phyloP scores from a whole-genome alignment of 2,888 invertebrate species.

The Odontothrips loti region DNA sequence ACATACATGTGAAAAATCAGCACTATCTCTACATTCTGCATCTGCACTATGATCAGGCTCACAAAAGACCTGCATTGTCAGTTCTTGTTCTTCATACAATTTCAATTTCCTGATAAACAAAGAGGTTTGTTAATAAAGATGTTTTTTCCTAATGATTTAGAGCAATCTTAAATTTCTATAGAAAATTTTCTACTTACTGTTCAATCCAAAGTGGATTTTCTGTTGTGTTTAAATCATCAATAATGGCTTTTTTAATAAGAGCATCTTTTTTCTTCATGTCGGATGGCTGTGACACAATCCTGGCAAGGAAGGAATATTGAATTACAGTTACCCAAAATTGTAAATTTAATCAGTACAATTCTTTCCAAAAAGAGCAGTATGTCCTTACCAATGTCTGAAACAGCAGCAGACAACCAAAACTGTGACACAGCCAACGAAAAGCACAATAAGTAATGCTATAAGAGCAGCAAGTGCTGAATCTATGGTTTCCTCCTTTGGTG shows the following conservation, averaged over 20 bases:
- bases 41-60: slow-evolving; percentile 56
- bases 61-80: slow-evolving; percentile 89
- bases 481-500: slow-evolving; percentile 67
- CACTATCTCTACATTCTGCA: slow-evolving; percentile 48
- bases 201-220: slow-evolving; percentile 92
- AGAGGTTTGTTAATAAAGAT: background rate
- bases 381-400: slow-evolving; percentile 69
- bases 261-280: slow-evolving; percentile 79
- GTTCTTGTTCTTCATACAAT: slow-evolving; percentile 85
- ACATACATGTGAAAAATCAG: slow-evolving; percentile 51
- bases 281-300: slow-evolving; percentile 76
- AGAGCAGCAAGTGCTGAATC: slow-evolving; percentile 82
- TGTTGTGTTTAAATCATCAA: slow-evolving; percentile 81
- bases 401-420: slow-evolving; percentile 85
- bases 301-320: slow-evolving; percentile 42
- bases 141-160: background rate
- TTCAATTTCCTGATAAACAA: slow-evolving; percentile 63
- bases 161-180: slow-evolving; percentile 21
- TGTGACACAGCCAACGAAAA: slow-evolving; percentile 80
- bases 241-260: slow-evolving; percentile 73
- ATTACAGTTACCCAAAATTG: background rate
- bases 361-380: background rate
- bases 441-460: slow-evolving; percentile 76
- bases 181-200: slow-evolving; percentile 56
- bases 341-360: background rate